Base-by-base conservation (phyloP, 2,888 invertebrate species). In the Antheraea assamensis region DNA sequence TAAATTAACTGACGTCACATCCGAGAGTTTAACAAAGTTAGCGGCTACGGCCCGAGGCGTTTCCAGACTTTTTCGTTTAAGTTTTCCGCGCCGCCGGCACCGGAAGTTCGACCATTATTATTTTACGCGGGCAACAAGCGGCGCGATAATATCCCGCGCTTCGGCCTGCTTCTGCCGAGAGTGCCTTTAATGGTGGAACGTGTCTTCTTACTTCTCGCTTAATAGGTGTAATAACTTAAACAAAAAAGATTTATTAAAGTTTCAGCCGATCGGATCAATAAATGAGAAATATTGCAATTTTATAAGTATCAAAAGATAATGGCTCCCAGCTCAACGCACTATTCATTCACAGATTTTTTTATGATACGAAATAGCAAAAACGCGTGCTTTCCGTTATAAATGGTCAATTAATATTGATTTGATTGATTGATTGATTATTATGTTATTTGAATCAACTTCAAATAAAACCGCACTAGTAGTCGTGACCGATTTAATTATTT, bases 111-210 rank as follows among this genome's bases (percentile, higher is more conserved):
- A 87, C 93, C 94, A 95, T 95, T 95, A 95, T 95, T 94, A 95
- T 95, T 95, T 95, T 94, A 95, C 94, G 95, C 95, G 93, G 93
- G 90, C 92, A 93, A 94, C 95, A 95, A 95, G 94, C 95, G 93
- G 94, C 88, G 95, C 94, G 95, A 95, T 95, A 95, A 95, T 95
- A 94, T 92, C 90, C 92, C 85, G 87, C 90, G 90, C 90, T 89
- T 87, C 90, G 87, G 88, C 86, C 85, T 86, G 86, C 86, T 85
- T 85, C 87, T 81, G 81, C 83, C 85, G 81, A 88, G 88, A 88
- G 86, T 86, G 85, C 87, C 87, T 90, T 88, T 93, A 93, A 93
- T 92, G 90, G 92, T 85, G 78, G 90, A 90, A 93, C 94, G 93
- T 93, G 93, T 94, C 93, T 92, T 92, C 92, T 90, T 92, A 90